These are phyloP conservation scores for Periparus ater DNA, from an alignment of 2,797 vertebrate genomes.

Conservation along the genomic window DNA sequence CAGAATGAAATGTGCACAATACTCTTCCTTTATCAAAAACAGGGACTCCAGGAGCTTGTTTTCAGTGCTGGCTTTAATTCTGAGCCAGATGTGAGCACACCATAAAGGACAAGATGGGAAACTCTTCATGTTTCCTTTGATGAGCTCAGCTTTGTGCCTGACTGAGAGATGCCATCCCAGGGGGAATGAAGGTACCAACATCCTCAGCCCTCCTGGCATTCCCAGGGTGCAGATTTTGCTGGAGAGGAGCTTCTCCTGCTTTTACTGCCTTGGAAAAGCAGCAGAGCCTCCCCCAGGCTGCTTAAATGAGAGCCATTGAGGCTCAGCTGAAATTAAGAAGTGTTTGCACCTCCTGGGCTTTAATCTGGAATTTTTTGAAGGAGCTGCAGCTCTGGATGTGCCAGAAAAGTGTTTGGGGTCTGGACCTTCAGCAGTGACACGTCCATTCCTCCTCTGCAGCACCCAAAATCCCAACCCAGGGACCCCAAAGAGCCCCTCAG, in stretches of 20 bases:
- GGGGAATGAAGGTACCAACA: not conserved
- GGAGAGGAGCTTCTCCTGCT: not conserved
- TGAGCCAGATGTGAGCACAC: not conserved
- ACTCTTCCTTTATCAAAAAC: not conserved
- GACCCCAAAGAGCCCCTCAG: not conserved
- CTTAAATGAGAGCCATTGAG: not conserved
- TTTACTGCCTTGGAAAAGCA: not conserved
- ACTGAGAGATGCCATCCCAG: not conserved
- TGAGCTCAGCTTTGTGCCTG: not conserved
- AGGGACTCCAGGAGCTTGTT: not conserved
- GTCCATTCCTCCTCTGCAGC: not conserved
- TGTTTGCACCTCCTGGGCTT: not conserved
- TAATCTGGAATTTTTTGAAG: not conserved
- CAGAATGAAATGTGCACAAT: not conserved
- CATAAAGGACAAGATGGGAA: not conserved
- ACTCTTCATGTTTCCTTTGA: not conserved
- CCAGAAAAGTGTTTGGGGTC: rapidly evolving
- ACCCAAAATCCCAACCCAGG: not conserved
- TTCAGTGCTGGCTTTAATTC: not conserved
- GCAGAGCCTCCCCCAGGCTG: not conserved
- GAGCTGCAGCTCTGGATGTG: not conserved
- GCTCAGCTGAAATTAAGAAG: not conserved
- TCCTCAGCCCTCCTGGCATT: not conserved
- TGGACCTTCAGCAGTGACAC: not conserved
- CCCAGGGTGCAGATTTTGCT: not conserved